Evolutionary conservation across 2,113 vertebrate species (phyloP).

Genomic region (Ctenodactylus gundi): DNA sequence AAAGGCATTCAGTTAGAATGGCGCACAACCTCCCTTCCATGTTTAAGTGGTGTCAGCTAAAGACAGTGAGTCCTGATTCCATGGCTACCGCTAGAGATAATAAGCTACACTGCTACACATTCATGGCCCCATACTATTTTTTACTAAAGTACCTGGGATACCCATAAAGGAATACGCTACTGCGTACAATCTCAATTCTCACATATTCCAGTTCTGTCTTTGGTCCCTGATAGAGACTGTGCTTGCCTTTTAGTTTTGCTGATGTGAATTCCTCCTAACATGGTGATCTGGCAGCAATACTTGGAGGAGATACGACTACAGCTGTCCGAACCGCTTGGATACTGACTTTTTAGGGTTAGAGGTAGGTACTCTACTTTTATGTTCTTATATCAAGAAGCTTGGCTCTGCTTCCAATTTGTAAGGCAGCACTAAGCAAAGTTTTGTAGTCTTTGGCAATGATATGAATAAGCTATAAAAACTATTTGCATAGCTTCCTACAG

Average conservation of each 20-base stretch:
- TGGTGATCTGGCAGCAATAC: fast-evolving
- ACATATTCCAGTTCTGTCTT: neutral
- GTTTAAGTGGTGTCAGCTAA: neutral
- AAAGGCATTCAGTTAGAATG: neutral
- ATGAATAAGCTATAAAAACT: neutral
- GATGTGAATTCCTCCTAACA: neutral
- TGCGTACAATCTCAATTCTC: neutral
- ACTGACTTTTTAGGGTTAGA: neutral
- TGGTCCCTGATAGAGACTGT: fast-evolving
- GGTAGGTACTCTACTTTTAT: neutral
- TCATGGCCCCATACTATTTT: neutral
- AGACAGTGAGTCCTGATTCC: neutral
- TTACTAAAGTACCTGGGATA: neutral
- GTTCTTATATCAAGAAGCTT: neutral
- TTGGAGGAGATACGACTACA: no score
- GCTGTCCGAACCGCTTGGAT: neutral
- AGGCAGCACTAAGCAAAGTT: neutral
- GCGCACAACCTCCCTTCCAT: neutral
- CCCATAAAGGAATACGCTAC: neutral
- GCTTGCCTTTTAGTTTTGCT: neutral
- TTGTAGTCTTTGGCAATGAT: neutral
- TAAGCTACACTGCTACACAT: neutral
- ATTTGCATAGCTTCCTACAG: neutral
- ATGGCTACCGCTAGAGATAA: neutral
- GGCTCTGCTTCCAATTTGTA: no score